Conservation (phyloP, 2,113 vertebrate genomes). For the Salvelinus fontinalis region DNA sequence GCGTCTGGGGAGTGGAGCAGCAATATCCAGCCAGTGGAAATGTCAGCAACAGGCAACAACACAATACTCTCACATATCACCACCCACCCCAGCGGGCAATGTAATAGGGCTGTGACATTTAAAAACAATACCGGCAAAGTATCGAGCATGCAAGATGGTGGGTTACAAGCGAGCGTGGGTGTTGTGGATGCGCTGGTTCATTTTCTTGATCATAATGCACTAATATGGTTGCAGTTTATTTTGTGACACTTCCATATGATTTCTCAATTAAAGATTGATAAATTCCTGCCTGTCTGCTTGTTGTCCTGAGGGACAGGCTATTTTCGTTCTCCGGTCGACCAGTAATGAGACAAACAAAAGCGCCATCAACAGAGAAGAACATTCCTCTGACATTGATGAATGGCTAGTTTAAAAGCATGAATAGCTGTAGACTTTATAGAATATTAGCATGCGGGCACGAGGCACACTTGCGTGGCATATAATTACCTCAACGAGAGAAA, state of each 20-base stretch:
- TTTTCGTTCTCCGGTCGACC: conserved; percentile 58
- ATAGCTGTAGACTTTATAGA: conserved; percentile 47
- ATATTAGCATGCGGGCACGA: conserved; percentile 37
- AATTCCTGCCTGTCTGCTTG: conserved; percentile 34
- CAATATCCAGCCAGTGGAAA: conserved; percentile 49
- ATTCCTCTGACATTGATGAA: conserved; percentile 70
- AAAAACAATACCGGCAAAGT: conserved; percentile 56
- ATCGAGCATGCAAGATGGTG: conserved; percentile 43
- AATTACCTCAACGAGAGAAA: conserved; percentile 55
- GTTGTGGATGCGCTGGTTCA: conserved; percentile 29
- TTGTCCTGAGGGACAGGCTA: conserved; percentile 39
- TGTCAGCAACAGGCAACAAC: conserved; percentile 69
- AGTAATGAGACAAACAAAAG: conserved; percentile 56
- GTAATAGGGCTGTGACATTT: conserved; percentile 68
- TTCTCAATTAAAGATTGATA: conserved; percentile 46
- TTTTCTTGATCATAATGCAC: conserved; percentile 29
- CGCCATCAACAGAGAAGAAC: conserved; percentile 45
- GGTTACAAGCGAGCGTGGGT: conserved; percentile 27
- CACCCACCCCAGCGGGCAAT: conserved; percentile 58
- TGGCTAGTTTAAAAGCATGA: conserved; percentile 61
- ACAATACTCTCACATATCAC: conserved; percentile 58
- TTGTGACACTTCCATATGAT: conserved; percentile 36
- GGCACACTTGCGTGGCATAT: conserved; percentile 42
- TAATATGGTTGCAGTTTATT: conserved; percentile 39
- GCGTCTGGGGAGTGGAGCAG: conserved; percentile 49